Evolutionary conservation across 1,140 invertebrate genomes (phyloP).

Genomic region (Lethrus apterus): DNA sequence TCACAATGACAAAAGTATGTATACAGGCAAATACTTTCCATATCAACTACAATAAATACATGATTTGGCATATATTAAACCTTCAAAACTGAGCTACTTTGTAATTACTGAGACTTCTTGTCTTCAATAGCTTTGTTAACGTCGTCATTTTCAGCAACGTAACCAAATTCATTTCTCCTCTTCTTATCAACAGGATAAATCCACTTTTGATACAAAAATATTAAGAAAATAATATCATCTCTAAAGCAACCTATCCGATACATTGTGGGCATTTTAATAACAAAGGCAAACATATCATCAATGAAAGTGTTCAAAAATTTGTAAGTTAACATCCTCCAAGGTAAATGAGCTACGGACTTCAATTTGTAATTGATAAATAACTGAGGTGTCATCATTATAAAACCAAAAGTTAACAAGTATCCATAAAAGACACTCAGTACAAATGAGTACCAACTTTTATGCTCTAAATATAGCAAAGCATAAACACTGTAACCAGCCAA

Average conservation of each 20-base stretch:
- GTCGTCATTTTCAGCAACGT: constrained; percentile 53
- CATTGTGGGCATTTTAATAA: constrained; percentile 99
- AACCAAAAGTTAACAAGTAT: constrained; percentile 96
- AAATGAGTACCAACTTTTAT: constrained; percentile 90
- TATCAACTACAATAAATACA: too few species aligned
- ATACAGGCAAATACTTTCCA: too few species aligned
- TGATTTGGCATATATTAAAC: too few species aligned
- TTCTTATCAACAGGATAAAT: constrained; percentile 94
- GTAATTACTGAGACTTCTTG: constrained; percentile 17
- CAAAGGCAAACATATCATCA: constrained; percentile 99
- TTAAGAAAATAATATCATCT: constrained; percentile 97
- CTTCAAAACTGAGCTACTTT: background rate
- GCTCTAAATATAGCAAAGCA: constrained; percentile 94
- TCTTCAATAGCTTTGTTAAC: constrained; percentile 11
- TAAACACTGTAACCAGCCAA: constrained; percentile 89
- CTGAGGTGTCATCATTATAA: constrained; percentile 99
- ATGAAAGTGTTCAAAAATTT: constrained; percentile 99
- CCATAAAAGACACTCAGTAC: constrained; percentile 93
- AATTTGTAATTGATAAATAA: constrained; percentile 99
- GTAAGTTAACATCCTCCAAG: constrained; percentile 99
- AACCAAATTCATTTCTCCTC: constrained; percentile 95
- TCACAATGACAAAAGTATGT: too few species aligned
- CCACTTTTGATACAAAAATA: constrained; percentile 97
- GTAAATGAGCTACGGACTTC: constrained; percentile 97
- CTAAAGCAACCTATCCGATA: constrained; percentile 93